These are phyloP conservation scores for Sicus ferrugineus DNA, from an alignment of 2,888 invertebrate genomes.

Conservation along the genomic window DNA sequence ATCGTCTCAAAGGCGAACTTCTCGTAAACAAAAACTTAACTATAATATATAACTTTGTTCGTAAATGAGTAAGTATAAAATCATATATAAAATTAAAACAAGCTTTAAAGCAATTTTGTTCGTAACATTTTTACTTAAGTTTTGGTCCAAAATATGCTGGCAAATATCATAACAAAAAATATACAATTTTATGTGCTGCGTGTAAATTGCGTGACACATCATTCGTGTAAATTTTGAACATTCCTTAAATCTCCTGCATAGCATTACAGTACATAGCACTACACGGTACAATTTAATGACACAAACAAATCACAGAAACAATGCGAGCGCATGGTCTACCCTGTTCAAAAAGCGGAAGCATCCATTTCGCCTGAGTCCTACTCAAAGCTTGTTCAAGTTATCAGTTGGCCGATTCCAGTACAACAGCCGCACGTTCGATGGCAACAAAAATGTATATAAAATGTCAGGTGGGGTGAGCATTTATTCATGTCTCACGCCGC, in stretches of 20 bases:
- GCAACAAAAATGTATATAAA: background rate
- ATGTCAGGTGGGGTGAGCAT: background rate
- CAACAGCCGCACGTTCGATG: background rate
- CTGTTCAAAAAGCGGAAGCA: background rate
- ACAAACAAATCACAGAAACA: background rate
- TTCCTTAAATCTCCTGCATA: background rate
- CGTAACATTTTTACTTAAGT: background rate
- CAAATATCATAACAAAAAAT: conserved; percentile 16
- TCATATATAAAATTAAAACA: background rate
- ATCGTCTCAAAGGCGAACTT: conserved; percentile 12
- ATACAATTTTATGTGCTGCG: background rate
- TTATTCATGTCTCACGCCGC: conserved; percentile 79
- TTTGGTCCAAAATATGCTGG: conserved; percentile 29
- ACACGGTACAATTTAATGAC: background rate
- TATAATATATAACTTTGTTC: conserved; percentile 13
- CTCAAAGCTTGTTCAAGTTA: background rate
- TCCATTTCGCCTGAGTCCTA: background rate
- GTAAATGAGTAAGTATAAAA: background rate
- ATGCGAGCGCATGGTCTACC: background rate
- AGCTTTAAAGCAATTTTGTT: conserved; percentile 10
- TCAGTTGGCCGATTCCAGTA: background rate
- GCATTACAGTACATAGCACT: background rate
- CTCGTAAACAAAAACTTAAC: conserved; percentile 17
- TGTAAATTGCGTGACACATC: conserved; percentile 1
- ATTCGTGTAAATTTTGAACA: background rate